phyloP scores from a whole-genome alignment of 2,888 invertebrate species.

The Drosophila falleni region DNA sequence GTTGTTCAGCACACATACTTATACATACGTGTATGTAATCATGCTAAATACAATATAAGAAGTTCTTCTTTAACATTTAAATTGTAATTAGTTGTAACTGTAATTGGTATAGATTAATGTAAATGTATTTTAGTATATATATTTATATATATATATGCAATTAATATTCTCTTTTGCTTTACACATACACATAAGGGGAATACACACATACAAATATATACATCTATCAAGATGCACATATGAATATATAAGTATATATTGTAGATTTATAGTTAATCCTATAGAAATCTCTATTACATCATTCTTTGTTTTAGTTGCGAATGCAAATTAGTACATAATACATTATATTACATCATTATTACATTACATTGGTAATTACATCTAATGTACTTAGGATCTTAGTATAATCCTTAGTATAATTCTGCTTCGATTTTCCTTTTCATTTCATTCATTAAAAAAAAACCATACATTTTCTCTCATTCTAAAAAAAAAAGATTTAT shows the following conservation, averaged over 20 bases:
- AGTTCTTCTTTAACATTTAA: conserved; percentile 44
- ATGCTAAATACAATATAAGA: conserved; percentile 13
- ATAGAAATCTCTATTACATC: conserved; percentile 42
- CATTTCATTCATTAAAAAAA: conserved; percentile 41
- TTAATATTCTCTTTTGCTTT: conserved; percentile 45
- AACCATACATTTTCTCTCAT: conserved; percentile 19
- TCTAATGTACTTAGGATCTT: conserved; percentile 27
- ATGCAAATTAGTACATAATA: conserved; percentile 58
- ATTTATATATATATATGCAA: conserved; percentile 17
- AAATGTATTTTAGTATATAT: too few species aligned
- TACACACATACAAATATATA: conserved; percentile 26
- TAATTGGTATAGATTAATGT: conserved; percentile 49
- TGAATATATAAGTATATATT: neutral
- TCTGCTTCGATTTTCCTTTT: conserved; percentile 21
- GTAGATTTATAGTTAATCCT: conserved; percentile 14
- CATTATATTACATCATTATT: conserved; percentile 30
- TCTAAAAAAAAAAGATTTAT: conserved; percentile 27
- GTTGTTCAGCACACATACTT: conserved; percentile 32
- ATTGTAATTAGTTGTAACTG: conserved; percentile 47
- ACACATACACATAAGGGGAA: conserved; percentile 29
- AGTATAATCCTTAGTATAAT: conserved; percentile 5
- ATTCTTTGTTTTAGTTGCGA: conserved; percentile 65
- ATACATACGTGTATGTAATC: conserved; percentile 6
- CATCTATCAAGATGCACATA: conserved; percentile 3
- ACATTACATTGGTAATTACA: conserved; percentile 35